These are phyloP conservation scores for Physocephala rufipes DNA, from an alignment of 2,888 invertebrate species.

Conservation along the genomic window DNA sequence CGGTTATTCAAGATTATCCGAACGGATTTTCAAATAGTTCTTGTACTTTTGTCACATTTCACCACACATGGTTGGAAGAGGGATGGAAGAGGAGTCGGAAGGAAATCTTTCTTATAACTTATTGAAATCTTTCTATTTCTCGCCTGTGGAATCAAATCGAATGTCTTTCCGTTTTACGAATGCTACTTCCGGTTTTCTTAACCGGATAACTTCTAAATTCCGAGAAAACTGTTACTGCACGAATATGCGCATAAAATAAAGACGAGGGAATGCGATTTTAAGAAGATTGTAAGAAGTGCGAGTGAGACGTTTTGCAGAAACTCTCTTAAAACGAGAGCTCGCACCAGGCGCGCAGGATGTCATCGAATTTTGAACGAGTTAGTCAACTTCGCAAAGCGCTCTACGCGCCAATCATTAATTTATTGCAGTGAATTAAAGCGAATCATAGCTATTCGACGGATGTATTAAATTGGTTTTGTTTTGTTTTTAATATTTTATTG, in stretches of 20 bases:
- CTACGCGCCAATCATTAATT: neutral
- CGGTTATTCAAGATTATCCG: conserved; percentile 40
- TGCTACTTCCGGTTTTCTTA: neutral
- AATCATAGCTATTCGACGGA: neutral
- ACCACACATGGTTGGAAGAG: neutral
- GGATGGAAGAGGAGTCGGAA: neutral
- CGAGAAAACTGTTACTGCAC: neutral
- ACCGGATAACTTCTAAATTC: neutral
- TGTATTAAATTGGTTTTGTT: conserved; percentile 1
- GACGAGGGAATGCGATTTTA: neutral
- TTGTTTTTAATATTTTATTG: too few relatives aligned
- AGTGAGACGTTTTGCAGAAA: conserved; percentile 13
- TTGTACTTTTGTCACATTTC: neutral
- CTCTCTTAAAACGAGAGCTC: conserved; percentile 49
- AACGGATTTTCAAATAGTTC: neutral
- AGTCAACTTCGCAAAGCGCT: conserved; percentile 9
- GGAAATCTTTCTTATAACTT: neutral
- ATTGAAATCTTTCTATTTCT: neutral
- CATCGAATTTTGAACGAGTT: neutral
- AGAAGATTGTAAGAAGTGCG: conserved; percentile 6
- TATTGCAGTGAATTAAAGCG: neutral
- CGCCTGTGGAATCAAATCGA: neutral
- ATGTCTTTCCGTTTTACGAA: neutral
- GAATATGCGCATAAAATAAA: neutral
- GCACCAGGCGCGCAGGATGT: conserved; percentile 41